Base-by-base conservation (phyloP, 2,113 vertebrate genomes). In the Mandrillus leucophaeus region DNA sequence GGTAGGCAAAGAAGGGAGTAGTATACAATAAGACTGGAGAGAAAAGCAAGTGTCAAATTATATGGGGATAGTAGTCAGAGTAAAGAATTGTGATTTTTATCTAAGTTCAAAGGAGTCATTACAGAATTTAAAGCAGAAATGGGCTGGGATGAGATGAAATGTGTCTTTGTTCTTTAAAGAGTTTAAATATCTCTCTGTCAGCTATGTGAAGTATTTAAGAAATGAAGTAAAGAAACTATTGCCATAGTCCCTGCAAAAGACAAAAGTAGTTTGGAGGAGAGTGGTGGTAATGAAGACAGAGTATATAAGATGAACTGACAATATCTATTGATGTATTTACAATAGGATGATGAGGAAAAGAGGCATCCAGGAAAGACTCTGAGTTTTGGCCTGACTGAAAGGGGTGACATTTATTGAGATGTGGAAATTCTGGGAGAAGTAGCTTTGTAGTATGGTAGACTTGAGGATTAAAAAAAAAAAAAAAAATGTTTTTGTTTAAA, bases 51-150 rank as follows among this genome's bases (percentile, higher is more conserved):
- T 38, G 27, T 20, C 88, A 86, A 72, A 52, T 83, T n/a, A 83
- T 23, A 59, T 32, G 1, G 6, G 38, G 57, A 78, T 35, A 64
- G 43, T 32, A 81, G 64, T 45, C n/a, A 52, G 13, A 38, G 68
- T 32, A 86, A 89, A n/a, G 32, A 80, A 70, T 27, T 91, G 82
- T 86, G 14, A 86, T n/a, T 94, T 68, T 92, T 93, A 76, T 81
- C 81, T 70, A 72, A 64, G 38, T 27, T 13, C 66, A 76, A 48
- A 12, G 43, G n/a, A 83, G 25, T 40, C 55, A 84, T 48, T 38
- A 76, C 40, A n/a, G 25, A 55, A 43, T 72, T 84, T 73, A 92
- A 79, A 80, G 75, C 61, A 73, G 16, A 61, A 59, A 43, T 52
- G n/a, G 48, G 70, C 11, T 75, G 14, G 48, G 72, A 83, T 90